phyloP scores from a whole-genome alignment of 1,140 invertebrate genomes.

The Steinernema khuongi region DNA sequence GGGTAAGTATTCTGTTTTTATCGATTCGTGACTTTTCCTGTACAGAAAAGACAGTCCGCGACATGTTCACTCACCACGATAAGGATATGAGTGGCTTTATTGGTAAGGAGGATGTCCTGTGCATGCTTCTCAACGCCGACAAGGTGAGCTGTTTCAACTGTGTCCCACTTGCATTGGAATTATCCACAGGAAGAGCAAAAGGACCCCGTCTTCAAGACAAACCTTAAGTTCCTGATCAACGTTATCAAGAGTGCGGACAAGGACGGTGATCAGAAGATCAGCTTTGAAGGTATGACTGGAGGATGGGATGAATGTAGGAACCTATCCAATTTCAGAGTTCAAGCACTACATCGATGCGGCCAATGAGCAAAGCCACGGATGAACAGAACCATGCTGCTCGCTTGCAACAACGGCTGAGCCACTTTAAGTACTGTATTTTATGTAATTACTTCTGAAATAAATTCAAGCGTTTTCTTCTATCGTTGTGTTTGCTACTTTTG shows the following conservation, averaged over 20 bases:
- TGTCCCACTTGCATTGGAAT: constrained; percentile 18
- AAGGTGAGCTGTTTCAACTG: constrained; percentile 38
- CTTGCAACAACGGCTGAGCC: too few relatives aligned
- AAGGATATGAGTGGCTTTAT: constrained; percentile 53
- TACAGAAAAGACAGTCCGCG: constrained; percentile 48
- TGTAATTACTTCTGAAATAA: too few relatives aligned
- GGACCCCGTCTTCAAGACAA: constrained; percentile 57
- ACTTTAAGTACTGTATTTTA: too few relatives aligned
- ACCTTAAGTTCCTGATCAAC: constrained; percentile 54
- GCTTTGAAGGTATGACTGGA: constrained; percentile 53
- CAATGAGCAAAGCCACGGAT: too few relatives aligned
- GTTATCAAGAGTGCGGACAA: constrained; percentile 57
- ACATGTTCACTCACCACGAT: constrained; percentile 53
- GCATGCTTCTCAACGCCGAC: constrained; percentile 47
- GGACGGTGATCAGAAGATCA: constrained; percentile 58
- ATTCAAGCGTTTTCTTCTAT: too few relatives aligned
- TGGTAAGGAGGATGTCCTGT: constrained; percentile 45
- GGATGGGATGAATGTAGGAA: neutral
- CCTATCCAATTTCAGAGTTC: constrained; percentile 37
- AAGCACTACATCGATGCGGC: constrained; percentile 42
- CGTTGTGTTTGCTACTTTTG: too few relatives aligned
- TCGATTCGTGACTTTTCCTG: constrained; percentile 17
- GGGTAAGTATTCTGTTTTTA: constrained; percentile 27
- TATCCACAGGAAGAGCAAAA: constrained; percentile 49
- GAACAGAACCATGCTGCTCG: too few relatives aligned